Evolutionary conservation across 2,888 invertebrate species (phyloP).

Genomic region (Scotopteryx bipunctaria): DNA sequence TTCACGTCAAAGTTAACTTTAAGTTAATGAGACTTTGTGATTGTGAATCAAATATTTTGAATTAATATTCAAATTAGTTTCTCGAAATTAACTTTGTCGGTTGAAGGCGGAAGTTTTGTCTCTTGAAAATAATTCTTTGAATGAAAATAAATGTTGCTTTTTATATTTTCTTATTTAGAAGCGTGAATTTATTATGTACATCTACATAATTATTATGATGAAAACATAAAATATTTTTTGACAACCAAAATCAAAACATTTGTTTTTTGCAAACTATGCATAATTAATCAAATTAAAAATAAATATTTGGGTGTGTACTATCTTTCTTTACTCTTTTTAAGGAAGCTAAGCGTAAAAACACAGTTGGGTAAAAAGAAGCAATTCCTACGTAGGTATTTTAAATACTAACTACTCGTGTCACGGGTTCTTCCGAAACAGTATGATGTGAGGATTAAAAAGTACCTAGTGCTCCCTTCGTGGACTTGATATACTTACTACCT

Average conservation of each 20-base stretch:
- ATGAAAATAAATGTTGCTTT: slow-evolving; percentile 1
- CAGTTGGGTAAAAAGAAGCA: too few species aligned
- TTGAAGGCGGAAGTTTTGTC: slow-evolving; percentile 18
- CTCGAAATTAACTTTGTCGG: slow-evolving; percentile 31
- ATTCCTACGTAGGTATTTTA: too few species aligned
- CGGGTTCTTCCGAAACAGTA: too few species aligned
- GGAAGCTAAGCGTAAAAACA: too few species aligned
- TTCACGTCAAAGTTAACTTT: slow-evolving; percentile 64
- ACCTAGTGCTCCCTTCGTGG: too few species aligned
- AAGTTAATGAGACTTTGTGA: slow-evolving; percentile 68
- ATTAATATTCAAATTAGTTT: slow-evolving; percentile 63
- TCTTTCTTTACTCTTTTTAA: too few species aligned
- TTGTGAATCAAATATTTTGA: slow-evolving; percentile 64
- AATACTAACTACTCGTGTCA: too few species aligned
- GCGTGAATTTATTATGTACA: not conserved
- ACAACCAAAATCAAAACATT: not conserved
- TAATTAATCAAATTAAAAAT: too few species aligned
- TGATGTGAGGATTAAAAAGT: too few species aligned
- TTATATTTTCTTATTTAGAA: not conserved
- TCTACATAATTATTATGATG: not conserved
- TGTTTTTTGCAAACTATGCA: too few species aligned
- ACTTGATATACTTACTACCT: too few species aligned
- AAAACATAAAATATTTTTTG: not conserved
- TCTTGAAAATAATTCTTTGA: slow-evolving; percentile 7
- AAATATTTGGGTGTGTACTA: too few species aligned